A percentile compares a stretch with the other conserved stretches of the same genome.
Conservation (phyloP, 2,888 invertebrate species). For the Melanostoma mellinum region DNA sequence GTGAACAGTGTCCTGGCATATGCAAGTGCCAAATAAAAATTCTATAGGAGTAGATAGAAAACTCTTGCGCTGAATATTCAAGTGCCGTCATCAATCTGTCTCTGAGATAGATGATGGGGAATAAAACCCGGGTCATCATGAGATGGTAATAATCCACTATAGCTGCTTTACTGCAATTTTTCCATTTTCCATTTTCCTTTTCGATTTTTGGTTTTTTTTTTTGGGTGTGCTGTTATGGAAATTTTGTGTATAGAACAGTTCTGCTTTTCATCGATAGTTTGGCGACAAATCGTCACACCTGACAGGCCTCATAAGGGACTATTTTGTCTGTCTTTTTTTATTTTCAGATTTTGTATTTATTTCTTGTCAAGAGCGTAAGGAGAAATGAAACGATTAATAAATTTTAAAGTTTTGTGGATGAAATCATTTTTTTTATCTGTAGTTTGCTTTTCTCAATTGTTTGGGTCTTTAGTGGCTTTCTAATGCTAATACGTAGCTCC, state of each 20-base stretch:
- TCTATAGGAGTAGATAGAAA: constrained; percentile 13
- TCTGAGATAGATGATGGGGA: constrained; percentile 56
- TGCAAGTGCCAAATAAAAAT: constrained; percentile 31
- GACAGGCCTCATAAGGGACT: too few relatives aligned
- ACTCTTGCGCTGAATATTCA: constrained; percentile 59
- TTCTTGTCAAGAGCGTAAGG: too few relatives aligned
- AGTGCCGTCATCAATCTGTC: constrained; percentile 64
- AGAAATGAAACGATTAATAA: too few relatives aligned
- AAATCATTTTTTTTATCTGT: too few relatives aligned
- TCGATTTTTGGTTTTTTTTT: neutral
- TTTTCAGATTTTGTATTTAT: too few relatives aligned
- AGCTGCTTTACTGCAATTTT: constrained; percentile 53
- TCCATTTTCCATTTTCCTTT: neutral
- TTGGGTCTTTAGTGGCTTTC: too few relatives aligned
- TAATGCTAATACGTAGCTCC: too few relatives aligned
- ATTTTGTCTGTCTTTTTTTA: too few relatives aligned
- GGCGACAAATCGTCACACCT: too few relatives aligned
- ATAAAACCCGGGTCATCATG: constrained; percentile 67
- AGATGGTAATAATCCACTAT: constrained; percentile 68
- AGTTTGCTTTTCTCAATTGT: too few relatives aligned
- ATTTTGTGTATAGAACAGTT: neutral
- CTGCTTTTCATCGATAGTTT: neutral
- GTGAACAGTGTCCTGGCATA: constrained; percentile 42
- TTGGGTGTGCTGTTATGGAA: neutral
- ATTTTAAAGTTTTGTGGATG: too few relatives aligned